Percentiles rank a stretch among this genome's conserved stretches.
phyloP scores from a whole-genome alignment of 92 coral and sea anemone species.

The Pocillopora meandrina region DNA sequence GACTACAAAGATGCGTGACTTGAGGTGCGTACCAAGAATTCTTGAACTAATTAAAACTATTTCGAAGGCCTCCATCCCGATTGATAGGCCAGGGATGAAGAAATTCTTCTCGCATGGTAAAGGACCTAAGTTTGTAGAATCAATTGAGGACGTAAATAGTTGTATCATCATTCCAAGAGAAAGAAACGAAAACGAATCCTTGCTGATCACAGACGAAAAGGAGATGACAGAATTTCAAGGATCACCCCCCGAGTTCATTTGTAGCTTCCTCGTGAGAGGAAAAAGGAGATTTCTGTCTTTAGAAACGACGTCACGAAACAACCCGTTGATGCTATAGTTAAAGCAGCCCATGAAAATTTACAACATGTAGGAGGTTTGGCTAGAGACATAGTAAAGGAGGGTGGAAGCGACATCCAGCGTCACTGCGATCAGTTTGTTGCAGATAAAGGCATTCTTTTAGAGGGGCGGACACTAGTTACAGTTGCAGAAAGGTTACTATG shows the following conservation, averaged over 20 bases:
- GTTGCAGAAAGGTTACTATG: slow-evolving; percentile 56
- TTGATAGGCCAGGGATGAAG: slow-evolving; percentile 78
- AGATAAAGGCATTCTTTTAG: slow-evolving; percentile 34
- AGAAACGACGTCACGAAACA: slow-evolving; percentile 73
- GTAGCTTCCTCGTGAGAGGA: slow-evolving; percentile 40
- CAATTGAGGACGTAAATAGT: slow-evolving; percentile 23
- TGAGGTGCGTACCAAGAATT: slow-evolving; percentile 19
- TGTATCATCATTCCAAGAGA: slow-evolving; percentile 37
- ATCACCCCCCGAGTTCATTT: neutral
- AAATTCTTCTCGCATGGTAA: slow-evolving; percentile 42
- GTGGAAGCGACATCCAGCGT: slow-evolving; percentile 55
- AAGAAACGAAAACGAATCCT: neutral
- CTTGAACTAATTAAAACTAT: slow-evolving; percentile 12
- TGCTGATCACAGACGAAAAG: neutral
- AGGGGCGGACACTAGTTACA: slow-evolving; percentile 51
- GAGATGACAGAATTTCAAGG: neutral
- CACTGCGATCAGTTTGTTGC: slow-evolving; percentile 42
- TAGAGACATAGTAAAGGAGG: slow-evolving; percentile 43
- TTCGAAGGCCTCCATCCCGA: slow-evolving; percentile 9
- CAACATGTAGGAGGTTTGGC: slow-evolving; percentile 57
- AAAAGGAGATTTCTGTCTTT: slow-evolving; percentile 47
- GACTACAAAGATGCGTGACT: slow-evolving; percentile 34
- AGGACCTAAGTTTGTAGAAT: slow-evolving; percentile 31
- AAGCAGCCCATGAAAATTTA: slow-evolving; percentile 49
- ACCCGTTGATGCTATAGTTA: slow-evolving; percentile 56